Evolutionary conservation across 2,888 invertebrate genomes (phyloP).

Genomic region (Cheilosia scutellata): DNA sequence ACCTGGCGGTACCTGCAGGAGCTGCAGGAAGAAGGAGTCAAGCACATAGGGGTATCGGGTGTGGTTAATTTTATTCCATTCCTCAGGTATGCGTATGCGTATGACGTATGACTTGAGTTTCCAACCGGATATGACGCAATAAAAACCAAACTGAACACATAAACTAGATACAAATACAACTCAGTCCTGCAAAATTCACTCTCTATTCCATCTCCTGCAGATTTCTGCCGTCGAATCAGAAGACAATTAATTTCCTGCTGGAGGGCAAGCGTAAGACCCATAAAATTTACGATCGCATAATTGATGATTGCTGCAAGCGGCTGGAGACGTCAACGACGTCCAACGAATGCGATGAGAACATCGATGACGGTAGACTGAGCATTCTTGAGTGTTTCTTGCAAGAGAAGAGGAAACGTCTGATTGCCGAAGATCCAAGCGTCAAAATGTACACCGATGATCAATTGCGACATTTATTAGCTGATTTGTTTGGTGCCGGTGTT

Average conservation of each 20-base stretch:
- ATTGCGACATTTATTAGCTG: constrained; percentile 90
- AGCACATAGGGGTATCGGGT: constrained; percentile 92
- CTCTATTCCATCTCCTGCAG: constrained; percentile 69
- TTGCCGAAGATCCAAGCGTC: constrained; percentile 83
- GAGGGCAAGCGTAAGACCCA: constrained; percentile 91
- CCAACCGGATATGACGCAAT: constrained; percentile 61
- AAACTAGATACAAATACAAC: constrained; percentile 23
- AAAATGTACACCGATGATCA: constrained; percentile 88
- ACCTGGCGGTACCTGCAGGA: constrained; percentile 91
- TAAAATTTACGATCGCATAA: constrained; percentile 88
- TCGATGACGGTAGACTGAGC: constrained; percentile 78
- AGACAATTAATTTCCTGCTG: constrained; percentile 87
- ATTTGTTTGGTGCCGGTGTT: constrained; percentile 93
- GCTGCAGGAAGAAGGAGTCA: constrained; percentile 93
- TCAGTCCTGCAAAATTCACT: constrained; percentile 27
- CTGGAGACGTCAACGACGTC: constrained; percentile 67
- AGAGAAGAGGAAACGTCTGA: constrained; percentile 86
- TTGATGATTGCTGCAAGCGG: constrained; percentile 85
- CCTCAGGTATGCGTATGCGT: constrained; percentile 87
- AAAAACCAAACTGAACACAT: constrained; percentile 48
- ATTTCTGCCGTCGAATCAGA: constrained; percentile 86
- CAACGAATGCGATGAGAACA: constrained; percentile 81
- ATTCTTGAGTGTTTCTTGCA: constrained; percentile 88
- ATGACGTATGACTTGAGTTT: constrained; percentile 12
- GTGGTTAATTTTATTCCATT: constrained; percentile 93